A percentile compares a stretch with the other conserved stretches of the same genome.
phyloP scores from a whole-genome alignment of 1,140 invertebrate species.

The Galleria mellonella region DNA sequence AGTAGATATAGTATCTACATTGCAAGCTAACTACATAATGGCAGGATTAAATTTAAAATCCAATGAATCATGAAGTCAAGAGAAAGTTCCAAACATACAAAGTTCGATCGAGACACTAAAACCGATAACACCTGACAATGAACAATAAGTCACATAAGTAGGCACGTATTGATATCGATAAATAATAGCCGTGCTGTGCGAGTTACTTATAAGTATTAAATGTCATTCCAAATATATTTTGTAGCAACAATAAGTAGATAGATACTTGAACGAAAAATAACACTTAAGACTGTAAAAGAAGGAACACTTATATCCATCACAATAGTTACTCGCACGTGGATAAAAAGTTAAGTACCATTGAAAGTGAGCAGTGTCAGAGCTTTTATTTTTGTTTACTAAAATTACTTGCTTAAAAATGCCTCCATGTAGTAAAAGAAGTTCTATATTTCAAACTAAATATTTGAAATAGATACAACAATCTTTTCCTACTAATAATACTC shows the following conservation, averaged over 20 bases:
- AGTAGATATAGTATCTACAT: no score
- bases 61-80: conserved; percentile 42
- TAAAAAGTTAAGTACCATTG: conserved; percentile 46
- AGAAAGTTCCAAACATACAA: conserved; percentile 43
- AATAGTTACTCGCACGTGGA: conserved; percentile 27
- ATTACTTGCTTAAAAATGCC: conserved; percentile 22
- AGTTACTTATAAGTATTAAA: conserved; percentile 15
- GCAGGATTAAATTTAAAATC: conserved; percentile 7
- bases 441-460: no score
- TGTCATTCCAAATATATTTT: conserved; percentile 10
- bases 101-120: conserved; percentile 48
- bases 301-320: conserved; percentile 26
- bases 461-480: no score
- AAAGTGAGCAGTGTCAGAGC: conserved; percentile 16
- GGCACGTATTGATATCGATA: conserved; percentile 7
- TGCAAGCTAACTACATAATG: not conserved
- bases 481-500: no score
- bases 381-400: conserved; percentile 30
- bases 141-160: conserved; percentile 31
- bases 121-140: conserved; percentile 54
- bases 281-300: conserved; percentile 33
- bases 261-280: conserved; percentile 36
- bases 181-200: not conserved
- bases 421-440: no score
- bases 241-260: conserved; percentile 39